A percentile compares a stretch with the other conserved stretches of the same genome.
Evolutionary conservation across 1,140 invertebrate species (phyloP).

Genomic region (Triops cancriformis): DNA sequence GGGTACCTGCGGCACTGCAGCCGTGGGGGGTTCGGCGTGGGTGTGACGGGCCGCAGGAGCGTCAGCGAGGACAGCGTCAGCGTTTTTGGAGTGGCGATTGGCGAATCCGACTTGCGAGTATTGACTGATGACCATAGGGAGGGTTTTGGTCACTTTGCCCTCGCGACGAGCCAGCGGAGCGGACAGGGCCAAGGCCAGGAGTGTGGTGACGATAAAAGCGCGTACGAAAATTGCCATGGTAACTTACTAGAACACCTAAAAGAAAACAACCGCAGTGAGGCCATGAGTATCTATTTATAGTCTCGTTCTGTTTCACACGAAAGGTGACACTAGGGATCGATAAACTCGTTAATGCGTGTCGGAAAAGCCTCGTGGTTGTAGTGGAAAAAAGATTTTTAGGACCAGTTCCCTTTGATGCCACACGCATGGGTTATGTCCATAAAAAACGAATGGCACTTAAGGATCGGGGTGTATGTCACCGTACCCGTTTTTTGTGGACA

Average conservation of each 20-base stretch:
- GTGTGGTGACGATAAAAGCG: background rate
- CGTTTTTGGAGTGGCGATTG: background rate
- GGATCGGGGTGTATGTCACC: too few species aligned
- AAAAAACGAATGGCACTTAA: too few species aligned
- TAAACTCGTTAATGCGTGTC: background rate
- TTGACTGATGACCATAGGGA: background rate
- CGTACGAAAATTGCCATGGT: conserved; percentile 8
- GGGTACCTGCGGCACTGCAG: background rate
- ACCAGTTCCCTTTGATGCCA: too few species aligned
- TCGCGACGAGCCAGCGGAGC: background rate
- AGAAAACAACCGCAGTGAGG: background rate
- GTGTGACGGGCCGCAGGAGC: background rate
- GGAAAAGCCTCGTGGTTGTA: background rate
- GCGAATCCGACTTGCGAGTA: background rate
- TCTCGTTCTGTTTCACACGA: too few species aligned
- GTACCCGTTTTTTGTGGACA: too few species aligned
- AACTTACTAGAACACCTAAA: background rate
- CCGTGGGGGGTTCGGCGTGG: background rate
- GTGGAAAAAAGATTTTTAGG: too few species aligned
- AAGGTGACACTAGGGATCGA: background rate
- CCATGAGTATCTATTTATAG: too few species aligned
- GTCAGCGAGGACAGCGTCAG: background rate
- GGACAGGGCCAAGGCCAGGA: background rate
- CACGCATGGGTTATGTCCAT: too few species aligned
- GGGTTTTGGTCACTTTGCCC: background rate